These are phyloP conservation scores for Oryzias sinensis DNA, from an alignment of 2,797 vertebrate genomes.

Conservation along the genomic window DNA sequence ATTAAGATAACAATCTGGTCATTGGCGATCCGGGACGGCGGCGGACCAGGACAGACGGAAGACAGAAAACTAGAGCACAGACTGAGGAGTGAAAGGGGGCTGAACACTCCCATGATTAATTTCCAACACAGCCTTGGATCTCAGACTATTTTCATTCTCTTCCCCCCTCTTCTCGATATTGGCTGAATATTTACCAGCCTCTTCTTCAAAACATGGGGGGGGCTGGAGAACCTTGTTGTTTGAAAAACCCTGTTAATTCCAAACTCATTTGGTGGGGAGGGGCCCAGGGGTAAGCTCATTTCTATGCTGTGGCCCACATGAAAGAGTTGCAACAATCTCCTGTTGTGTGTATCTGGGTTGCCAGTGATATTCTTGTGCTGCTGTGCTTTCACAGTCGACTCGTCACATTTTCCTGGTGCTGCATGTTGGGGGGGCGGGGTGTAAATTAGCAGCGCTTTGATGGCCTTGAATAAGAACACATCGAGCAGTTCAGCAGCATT, in stretches of 20 bases:
- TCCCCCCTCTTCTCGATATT: constrained; percentile 19
- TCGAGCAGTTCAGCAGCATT: constrained; percentile 5
- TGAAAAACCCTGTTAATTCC: constrained; percentile 52
- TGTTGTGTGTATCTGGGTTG: constrained; percentile 44
- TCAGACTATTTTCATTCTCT: constrained; percentile 26
- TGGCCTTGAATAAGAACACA: neutral
- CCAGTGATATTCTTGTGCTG: constrained; percentile 29
- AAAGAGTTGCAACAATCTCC: constrained; percentile 25
- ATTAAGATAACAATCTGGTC: too few species aligned
- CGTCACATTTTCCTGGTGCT: constrained; percentile 25
- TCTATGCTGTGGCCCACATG: constrained; percentile 47
- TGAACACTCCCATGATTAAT: constrained; percentile 48
- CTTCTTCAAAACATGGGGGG: constrained; percentile 44
- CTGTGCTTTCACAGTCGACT: constrained; percentile 19
- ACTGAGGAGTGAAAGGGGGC: constrained; percentile 8
- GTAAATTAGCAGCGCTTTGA: constrained; percentile 1
- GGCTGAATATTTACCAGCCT: constrained; percentile 63
- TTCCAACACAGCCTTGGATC: constrained; percentile 38
- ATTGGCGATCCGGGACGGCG: too few species aligned
- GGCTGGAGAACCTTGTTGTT: constrained; percentile 47
- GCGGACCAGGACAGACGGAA: constrained; percentile 4
- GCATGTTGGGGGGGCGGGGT: constrained; percentile 12
- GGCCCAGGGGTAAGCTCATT: constrained; percentile 23
- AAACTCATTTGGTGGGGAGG: constrained; percentile 39
- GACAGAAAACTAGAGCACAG: constrained; percentile 10